Evolutionary conservation across 2,888 invertebrate species (phyloP).

Genomic region (Ecdyonurus torrentis): DNA sequence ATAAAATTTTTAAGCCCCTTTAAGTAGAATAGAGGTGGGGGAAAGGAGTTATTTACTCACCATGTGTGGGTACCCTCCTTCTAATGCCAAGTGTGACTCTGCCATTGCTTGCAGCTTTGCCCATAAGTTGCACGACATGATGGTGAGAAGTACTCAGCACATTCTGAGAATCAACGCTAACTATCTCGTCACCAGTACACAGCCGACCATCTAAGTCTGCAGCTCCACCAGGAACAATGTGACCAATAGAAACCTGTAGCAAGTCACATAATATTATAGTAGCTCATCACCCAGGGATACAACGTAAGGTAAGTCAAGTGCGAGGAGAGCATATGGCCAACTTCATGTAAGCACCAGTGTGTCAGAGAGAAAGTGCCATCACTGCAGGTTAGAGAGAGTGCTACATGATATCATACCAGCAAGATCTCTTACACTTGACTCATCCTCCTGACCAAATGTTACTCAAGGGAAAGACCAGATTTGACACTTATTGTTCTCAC

Average conservation of each 20-base stretch:
- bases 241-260: conserved; percentile 73
- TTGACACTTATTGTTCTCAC: conserved; percentile 15
- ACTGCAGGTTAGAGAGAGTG: no score
- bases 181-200: conserved; percentile 82
- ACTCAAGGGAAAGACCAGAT: no score
- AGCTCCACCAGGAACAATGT: conserved; percentile 91
- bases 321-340: no score
- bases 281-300: no score
- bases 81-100: conserved; percentile 67
- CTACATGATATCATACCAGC: no score
- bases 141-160: conserved; percentile 80
- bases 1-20: background rate
- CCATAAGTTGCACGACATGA: conserved; percentile 84
- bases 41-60: conserved; percentile 10
- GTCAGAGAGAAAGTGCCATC: no score
- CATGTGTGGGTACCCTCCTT: conserved; percentile 28
- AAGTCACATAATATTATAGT: no score
- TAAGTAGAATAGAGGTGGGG: conserved; percentile 4
- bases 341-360: no score
- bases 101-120: conserved; percentile 70
- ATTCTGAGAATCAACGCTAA: conserved; percentile 78
- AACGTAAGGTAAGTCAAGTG: no score
- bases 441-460: no score
- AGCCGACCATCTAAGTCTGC: conserved; percentile 83
- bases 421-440: no score